phyloP scores from a whole-genome alignment of 2,113 vertebrate species.

The Macrotus californicus region DNA sequence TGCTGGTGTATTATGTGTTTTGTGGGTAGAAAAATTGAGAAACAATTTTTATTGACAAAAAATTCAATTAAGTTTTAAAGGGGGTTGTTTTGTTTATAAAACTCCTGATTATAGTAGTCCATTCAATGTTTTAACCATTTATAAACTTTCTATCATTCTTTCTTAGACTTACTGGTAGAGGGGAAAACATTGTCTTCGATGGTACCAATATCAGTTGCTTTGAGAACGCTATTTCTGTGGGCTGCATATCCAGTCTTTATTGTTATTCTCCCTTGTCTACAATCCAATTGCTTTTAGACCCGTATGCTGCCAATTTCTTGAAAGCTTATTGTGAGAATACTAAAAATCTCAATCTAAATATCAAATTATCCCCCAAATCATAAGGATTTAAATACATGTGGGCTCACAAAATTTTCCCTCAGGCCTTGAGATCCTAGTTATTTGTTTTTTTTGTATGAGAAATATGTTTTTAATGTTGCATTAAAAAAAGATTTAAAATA shows the following conservation, averaged over 20 bases:
- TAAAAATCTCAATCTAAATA: slow-evolving; percentile 65
- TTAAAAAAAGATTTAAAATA: slow-evolving; percentile 65
- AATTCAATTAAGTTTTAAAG: slow-evolving; percentile 37
- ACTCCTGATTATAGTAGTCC: neutral
- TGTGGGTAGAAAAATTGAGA: slow-evolving; percentile 22
- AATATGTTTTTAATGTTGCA: slow-evolving; percentile 56
- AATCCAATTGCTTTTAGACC: slow-evolving; percentile 54
- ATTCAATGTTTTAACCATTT: neutral
- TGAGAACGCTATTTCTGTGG: neutral
- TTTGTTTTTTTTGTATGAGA: neutral
- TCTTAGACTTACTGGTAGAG: neutral
- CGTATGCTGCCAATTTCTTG: slow-evolving; percentile 53
- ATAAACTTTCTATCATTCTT: slow-evolving; percentile 4
- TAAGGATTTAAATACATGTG: slow-evolving; percentile 29
- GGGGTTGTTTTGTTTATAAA: slow-evolving; percentile 1
- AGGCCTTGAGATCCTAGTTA: slow-evolving; percentile 16
- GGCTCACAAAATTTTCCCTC: slow-evolving; percentile 20
- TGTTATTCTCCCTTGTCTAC: slow-evolving; percentile 28
- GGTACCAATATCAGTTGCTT: neutral
- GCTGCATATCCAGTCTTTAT: slow-evolving; percentile 20
- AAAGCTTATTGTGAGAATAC: slow-evolving; percentile 60
- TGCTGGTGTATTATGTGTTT: neutral
- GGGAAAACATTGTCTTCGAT: neutral
- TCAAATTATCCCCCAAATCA: slow-evolving; percentile 47
- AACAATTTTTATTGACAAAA: slow-evolving; percentile 46